Conservation (phyloP, 2,113 vertebrate species). For the Calidris pygmaea region DNA sequence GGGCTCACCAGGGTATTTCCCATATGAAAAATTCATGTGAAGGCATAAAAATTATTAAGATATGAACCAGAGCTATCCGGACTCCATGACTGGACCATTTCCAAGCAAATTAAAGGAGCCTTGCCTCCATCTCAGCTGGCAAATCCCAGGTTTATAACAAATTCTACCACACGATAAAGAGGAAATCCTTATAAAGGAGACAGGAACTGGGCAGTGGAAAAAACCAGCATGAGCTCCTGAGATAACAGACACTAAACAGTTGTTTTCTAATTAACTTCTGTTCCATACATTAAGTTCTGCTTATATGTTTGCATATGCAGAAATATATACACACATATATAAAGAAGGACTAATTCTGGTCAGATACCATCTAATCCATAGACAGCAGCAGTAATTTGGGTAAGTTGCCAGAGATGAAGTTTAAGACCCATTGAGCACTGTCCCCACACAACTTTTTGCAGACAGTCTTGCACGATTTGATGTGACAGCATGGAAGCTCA, state of each 20-base stretch:
- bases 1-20: slow-evolving; percentile 35
- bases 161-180: slow-evolving; percentile 12
- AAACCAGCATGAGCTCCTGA: neutral
- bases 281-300: neutral
- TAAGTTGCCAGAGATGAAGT: neutral
- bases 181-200: slow-evolving; percentile 3
- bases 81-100: slow-evolving; percentile 47
- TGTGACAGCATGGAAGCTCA: neutral
- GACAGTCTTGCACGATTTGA: neutral
- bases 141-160: slow-evolving; percentile 18
- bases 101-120: slow-evolving; percentile 62
- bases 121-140: slow-evolving; percentile 44
- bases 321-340: neutral
- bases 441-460: neutral
- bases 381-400: neutral
- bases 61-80: slow-evolving; percentile 31
- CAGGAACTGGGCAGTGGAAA: neutral
- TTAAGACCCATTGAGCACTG: neutral
- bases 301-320: neutral
- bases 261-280: neutral
- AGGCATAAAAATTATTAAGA: slow-evolving; percentile 42
- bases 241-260: neutral
- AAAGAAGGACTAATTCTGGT: neutral
- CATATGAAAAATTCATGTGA: slow-evolving; percentile 47
- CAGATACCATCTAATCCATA: neutral